These are phyloP conservation scores for Helarctos malayanus DNA, from an alignment of 2,797 vertebrate species.

Conservation along the genomic window DNA sequence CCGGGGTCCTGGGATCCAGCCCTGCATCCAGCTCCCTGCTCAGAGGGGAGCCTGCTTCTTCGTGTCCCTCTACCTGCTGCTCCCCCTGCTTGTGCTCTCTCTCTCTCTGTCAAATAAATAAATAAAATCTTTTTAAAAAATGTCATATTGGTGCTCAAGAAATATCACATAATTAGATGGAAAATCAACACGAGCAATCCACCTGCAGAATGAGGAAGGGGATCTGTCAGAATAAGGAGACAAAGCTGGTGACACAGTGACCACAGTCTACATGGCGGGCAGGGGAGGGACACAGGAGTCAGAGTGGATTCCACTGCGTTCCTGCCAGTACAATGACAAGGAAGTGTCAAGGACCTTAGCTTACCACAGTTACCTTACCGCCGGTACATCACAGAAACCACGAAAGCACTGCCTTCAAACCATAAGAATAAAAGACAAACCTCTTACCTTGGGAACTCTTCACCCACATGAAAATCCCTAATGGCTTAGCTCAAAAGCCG, in stretches of 20 bases:
- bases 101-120: no score
- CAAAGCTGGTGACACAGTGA: neutral
- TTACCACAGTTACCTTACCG: neutral
- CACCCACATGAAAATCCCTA: neutral
- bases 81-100: no score
- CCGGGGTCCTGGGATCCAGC: no score
- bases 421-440: slow-evolving; percentile 5
- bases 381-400: slow-evolving; percentile 36
- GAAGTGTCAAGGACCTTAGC: neutral
- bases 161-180: neutral
- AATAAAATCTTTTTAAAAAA: neutral
- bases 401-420: neutral
- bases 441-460: neutral
- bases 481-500: slow-evolving; percentile 39
- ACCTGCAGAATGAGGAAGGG: neutral
- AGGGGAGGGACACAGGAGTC: neutral
- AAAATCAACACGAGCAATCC: neutral
- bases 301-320: neutral
- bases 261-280: neutral
- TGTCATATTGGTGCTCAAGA: neutral
- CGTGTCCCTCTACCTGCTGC: no score
- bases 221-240: neutral
- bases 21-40: no score
- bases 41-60: no score
- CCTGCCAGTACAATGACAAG: neutral